Base-by-base conservation (phyloP, 2,888 invertebrate species). In the Malacosoma neustria region DNA sequence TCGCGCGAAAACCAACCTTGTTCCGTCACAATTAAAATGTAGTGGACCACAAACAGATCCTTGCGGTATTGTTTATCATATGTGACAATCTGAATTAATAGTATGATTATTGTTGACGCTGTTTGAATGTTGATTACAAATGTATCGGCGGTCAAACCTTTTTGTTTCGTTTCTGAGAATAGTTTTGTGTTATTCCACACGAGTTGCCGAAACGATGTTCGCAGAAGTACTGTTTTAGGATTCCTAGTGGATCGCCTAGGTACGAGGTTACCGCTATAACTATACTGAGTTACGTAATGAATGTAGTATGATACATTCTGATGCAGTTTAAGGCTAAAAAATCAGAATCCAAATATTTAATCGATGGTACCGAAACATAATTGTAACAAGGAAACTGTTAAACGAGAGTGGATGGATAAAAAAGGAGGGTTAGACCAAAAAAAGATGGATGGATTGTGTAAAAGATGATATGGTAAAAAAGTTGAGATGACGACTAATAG, bases 61-160 rank as follows among this genome's bases (percentile, higher is more conserved):
- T 22, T 22, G 22, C 22, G 22, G 46, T 44, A 37, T 36, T 37
- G 35, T 40, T 56, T 64, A 71, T 69, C 68, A 58, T 63, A 69
- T 68, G 66, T 62, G 62, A 66, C 67, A 72, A 59, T 70, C 70
- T 48, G 79, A 80, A 77, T 82, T 81, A 81, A 82, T 82, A 79
- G 73, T 79, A 81, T 81, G 81, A 81, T 81, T 79, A 82, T 67
- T 63, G 66, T 38, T 47, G 40, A 59, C 68, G 71, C 50, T 69
- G 32, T 35, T 46, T 43, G 80, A 77, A 76, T 81, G 48, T 42
- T 56, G 64, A 79, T 60, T 32, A 12, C 6, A 13, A 37, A 7
- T 36, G 39, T 33, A 29, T 9, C 14, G 33, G 30, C 22, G 22
- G 22, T 22, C 6, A 9, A 22, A 22, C 22, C 33, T 39, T 36